These are phyloP conservation scores for Nymphalis polychloros DNA, from an alignment of 2,888 invertebrate species.

Conservation along the genomic window DNA sequence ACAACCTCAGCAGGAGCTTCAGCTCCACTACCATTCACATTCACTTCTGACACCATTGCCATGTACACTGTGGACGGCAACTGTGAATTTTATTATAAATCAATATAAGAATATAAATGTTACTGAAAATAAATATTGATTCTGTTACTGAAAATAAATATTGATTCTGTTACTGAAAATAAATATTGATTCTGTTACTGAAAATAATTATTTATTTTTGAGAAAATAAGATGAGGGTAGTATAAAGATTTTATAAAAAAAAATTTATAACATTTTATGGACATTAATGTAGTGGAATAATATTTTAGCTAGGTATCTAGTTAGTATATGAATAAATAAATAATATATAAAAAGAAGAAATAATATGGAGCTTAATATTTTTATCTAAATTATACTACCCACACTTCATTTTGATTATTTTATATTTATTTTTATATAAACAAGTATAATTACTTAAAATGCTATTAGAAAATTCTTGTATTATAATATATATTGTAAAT, in stretches of 20 bases:
- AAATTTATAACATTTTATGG: background rate
- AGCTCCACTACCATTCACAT: slow-evolving; percentile 68
- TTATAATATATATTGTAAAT: too few relatives aligned
- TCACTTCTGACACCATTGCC: slow-evolving; percentile 74
- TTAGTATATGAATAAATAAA: too few relatives aligned
- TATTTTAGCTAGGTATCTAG: background rate
- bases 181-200: too few relatives aligned
- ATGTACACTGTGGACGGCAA: slow-evolving; percentile 43
- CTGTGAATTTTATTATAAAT: background rate
- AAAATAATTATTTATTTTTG: background rate
- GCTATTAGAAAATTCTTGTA: background rate
- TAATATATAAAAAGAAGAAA: too few relatives aligned
- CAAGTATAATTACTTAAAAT: background rate
- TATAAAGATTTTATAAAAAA: background rate
- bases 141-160: too few relatives aligned
- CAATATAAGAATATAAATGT: too few relatives aligned
- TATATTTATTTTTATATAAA: too few relatives aligned
- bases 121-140: too few relatives aligned
- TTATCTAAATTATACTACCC: too few relatives aligned
- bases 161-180: too few relatives aligned
- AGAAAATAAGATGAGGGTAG: background rate
- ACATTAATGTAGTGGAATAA: background rate
- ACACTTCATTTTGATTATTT: too few relatives aligned
- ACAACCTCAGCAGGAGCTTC: slow-evolving; percentile 62
- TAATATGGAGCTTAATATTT: too few relatives aligned